Evolutionary conservation across 2,797 vertebrate species (phyloP).

Genomic region (Poecilia picta): DNA sequence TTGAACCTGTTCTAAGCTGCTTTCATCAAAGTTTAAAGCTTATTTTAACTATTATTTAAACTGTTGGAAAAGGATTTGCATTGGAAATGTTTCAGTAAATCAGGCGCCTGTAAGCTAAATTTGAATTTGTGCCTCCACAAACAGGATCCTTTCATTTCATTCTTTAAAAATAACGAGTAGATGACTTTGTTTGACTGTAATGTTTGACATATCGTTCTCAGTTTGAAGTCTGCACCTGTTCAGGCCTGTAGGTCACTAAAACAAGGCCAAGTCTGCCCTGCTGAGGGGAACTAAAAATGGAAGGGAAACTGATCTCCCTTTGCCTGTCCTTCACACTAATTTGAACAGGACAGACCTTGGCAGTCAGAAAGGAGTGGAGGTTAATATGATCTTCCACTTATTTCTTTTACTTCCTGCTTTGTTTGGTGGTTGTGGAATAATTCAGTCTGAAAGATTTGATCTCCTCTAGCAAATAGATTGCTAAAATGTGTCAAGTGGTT

Average conservation of each 20-base stretch:
- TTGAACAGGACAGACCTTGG: slow-evolving; percentile 15
- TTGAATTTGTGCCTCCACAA: slow-evolving; percentile 12
- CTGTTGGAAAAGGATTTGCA: not conserved
- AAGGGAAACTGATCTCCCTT: slow-evolving; percentile 62
- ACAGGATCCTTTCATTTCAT: not conserved
- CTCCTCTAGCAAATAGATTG: not conserved
- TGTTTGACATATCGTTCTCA: not conserved
- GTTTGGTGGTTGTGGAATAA: not conserved
- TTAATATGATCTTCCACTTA: not conserved
- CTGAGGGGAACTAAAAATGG: slow-evolving; percentile 71
- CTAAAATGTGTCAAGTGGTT: not conserved
- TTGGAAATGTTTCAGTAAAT: slow-evolving; percentile 4
- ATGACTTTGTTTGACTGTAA: not conserved
- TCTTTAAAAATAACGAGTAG: not conserved
- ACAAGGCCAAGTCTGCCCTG: slow-evolving; percentile 45
- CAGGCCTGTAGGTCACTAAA: slow-evolving; percentile 29
- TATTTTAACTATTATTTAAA: not conserved
- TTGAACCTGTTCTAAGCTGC: not conserved
- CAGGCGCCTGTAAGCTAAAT: not conserved
- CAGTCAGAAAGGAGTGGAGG: slow-evolving; percentile 9
- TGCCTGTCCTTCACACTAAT: slow-evolving; percentile 13
- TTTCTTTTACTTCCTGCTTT: not conserved
- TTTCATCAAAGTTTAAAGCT: not conserved
- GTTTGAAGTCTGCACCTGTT: slow-evolving; percentile 51
- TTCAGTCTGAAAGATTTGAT: not conserved